Percentiles rank a stretch among this genome's conserved stretches.
phyloP scores from a whole-genome alignment of 1,140 invertebrate genomes.

The Spodoptera frugiperda region DNA sequence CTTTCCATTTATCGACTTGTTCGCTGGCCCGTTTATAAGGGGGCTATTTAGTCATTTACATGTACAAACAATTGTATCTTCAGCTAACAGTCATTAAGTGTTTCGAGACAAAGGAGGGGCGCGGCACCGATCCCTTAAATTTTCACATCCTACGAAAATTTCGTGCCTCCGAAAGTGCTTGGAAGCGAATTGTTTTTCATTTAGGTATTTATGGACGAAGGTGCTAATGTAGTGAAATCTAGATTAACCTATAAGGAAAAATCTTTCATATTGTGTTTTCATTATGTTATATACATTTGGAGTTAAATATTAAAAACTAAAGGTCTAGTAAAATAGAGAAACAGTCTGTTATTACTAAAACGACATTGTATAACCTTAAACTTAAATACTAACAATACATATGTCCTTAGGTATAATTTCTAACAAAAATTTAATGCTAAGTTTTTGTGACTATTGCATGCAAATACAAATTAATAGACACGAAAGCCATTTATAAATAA shows the following conservation, averaged over 20 bases:
- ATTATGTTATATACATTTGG: too few species aligned
- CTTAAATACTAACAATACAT: not conserved
- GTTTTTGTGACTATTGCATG: constrained; percentile 32
- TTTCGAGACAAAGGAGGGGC: constrained; percentile 19
- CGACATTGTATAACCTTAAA: not conserved
- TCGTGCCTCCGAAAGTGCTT: not conserved
- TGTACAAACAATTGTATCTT: constrained; percentile 31
- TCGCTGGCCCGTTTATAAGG: constrained; percentile 69
- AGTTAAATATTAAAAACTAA: too few species aligned
- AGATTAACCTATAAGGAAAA: too few species aligned
- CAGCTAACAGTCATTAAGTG: constrained; percentile 21
- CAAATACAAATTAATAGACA: constrained; percentile 31
- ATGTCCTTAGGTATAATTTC: not conserved
- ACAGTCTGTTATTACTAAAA: not conserved
- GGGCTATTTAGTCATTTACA: constrained; percentile 47
- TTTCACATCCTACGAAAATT: not conserved
- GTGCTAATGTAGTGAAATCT: too few species aligned
- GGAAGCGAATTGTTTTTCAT: not conserved
- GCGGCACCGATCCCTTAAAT: not conserved
- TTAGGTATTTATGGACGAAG: too few species aligned
- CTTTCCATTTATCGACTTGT: constrained; percentile 79
- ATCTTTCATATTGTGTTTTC: too few species aligned
- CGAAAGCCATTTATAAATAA: constrained; percentile 23
- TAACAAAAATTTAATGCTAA: not conserved
- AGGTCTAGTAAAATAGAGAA: too few species aligned